Evolutionary conservation across 2,797 vertebrate genomes (phyloP), one percentile per base, ranked within the genome.

Genomic region (Forpus xanthops): DNA sequence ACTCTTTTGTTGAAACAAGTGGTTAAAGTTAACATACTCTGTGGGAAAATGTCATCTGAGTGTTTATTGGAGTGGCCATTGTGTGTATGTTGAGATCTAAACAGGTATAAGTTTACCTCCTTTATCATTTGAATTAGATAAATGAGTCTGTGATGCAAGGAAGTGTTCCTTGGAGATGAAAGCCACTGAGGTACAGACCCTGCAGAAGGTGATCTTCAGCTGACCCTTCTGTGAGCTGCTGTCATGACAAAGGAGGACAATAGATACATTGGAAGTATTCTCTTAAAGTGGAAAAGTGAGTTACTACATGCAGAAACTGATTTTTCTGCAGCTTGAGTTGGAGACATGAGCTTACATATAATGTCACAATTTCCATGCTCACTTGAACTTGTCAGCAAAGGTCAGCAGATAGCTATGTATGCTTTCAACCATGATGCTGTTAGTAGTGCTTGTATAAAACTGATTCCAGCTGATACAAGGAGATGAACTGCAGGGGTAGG

Each of bases 341-440:
- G 58, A 81, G 62, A 55, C 45, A 12, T 55, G 58, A 55, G 28
- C 25, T 67, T 82, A 39, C 0, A 50, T 67, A 18, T 31, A 80
- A 65, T 41, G 66, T 81, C 79, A 73, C 21, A 62, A 37, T 84
- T 90, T 94, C 42, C 58, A 52, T 27, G 50, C 39, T 96, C 17
- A 20, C 65, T 87, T 72, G 72, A 83, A 42, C 74, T 76, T 80
- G 86, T 47, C 50, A 87, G 47, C 37, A 75, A 71, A 91, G 73
- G 49, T 84, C 79, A 85, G 13, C 23, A 18, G 77, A 27, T 35
- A 56, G 42, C 42, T 55, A 12, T 0, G 1, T 71, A 13, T 27
- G 24, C 21, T 18, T 75, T 71, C 33, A 61, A 2, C 18, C 3
- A 1, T 0, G 0, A 16, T 55, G 44, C 31, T 74, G 28, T 37